These are phyloP conservation scores for Drosophila atripex DNA, from an alignment of 2,888 invertebrate species.

Conservation along the genomic window DNA sequence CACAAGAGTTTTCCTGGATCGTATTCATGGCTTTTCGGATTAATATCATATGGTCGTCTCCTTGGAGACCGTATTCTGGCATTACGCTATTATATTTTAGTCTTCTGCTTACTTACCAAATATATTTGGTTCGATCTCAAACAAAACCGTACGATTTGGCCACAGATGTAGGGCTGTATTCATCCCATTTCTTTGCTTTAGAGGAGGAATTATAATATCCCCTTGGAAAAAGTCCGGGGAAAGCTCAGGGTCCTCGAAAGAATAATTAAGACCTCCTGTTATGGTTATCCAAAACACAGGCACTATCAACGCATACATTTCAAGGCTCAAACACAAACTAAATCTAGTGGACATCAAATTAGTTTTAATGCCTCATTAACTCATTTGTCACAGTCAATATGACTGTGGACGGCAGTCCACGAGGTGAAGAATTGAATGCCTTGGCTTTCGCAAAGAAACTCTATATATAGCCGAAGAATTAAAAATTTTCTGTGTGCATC, in stretches of 20 bases:
- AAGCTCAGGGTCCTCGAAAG: constrained; percentile 1
- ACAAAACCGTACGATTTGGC: constrained; percentile 3
- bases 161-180: neutral
- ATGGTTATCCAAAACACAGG: neutral
- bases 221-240: neutral
- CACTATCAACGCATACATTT: neutral
- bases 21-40: constrained; percentile 66
- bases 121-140: neutral
- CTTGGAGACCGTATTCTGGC: constrained; percentile 67
- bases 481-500: no score
- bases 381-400: neutral
- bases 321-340: neutral
- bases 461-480: no score
- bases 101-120: neutral
- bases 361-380: neutral
- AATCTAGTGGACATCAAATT: neutral
- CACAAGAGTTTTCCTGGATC: neutral
- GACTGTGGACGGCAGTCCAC: no score
- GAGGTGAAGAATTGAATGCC: no score
- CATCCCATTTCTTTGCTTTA: neutral
- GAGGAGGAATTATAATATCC: neutral
- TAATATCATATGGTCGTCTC: constrained; percentile 86
- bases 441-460: no score
- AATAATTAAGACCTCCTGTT: neutral
- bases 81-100: neutral